Base-by-base conservation (phyloP, 1,140 invertebrate species). In the Caligus rogercresseyi region DNA sequence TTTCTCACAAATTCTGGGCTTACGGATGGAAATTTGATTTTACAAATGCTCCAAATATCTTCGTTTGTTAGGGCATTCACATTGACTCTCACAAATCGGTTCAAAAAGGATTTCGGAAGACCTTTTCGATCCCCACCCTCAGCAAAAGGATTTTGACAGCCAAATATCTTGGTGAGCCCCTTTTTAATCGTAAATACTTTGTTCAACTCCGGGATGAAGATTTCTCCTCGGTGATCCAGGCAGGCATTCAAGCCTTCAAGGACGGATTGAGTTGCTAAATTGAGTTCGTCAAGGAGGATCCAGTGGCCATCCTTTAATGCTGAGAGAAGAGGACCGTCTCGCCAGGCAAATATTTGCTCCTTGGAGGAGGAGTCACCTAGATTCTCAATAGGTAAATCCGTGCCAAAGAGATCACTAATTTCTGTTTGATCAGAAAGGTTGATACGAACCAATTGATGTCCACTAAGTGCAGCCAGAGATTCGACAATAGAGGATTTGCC, bases 391-490 rank as follows among this genome's bases (percentile, higher is more conserved):
- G 96, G 96, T 55, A 99, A 76, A 78, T 99, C 95, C 51, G 91
- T 87, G 53, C 96, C 96, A 77, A 99, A 99, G 15, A 99, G 76
- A 78, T 99, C 96, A 18, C 86, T 88, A 54, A 98, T 81, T 76
- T 98, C 95, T 0, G 95, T 99, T 77, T 99, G 95, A 71, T 99
- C 95, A 52, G 93, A 98, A 14, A 99, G 78, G 79, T 99, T 99
- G 53, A 99, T 92, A 43, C 96, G 76, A 15, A 93, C 82, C 7
- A 98, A 78, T 15, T 74, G 66, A 72, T 92, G 79, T 0, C 88
- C 86, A 21, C 89, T 82, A 2, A 81, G 80, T 72, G 83, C 84
- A 0, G 92, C 93, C 16, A 99, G 75, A n/a, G 91, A 90, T 54
- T 83, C 81, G 1, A 99, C 84, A 53, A 97, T 76, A 70, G 88